phyloP scores from a whole-genome alignment of 2,797 vertebrate species.

The Phaenicophaeus curvirostris region DNA sequence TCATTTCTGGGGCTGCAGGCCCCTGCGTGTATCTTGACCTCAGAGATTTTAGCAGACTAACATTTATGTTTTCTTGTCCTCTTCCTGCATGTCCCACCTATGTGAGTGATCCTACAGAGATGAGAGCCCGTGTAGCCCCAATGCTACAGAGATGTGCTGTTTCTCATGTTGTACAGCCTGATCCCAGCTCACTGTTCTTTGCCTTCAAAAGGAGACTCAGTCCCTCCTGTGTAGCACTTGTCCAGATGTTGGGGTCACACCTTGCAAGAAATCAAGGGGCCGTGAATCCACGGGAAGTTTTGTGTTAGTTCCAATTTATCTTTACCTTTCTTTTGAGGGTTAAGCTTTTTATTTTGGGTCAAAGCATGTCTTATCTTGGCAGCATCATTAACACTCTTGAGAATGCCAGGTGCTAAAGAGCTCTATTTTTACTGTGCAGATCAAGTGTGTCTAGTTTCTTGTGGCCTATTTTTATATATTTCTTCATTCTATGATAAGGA shows the following conservation, averaged over 20 bases:
- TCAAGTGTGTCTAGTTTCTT: constrained; percentile 53
- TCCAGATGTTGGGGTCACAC: not conserved
- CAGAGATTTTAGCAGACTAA: not conserved
- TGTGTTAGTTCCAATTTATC: not conserved
- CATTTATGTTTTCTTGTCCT: not conserved
- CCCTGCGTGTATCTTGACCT: not conserved
- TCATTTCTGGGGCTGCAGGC: not conserved
- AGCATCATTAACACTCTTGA: constrained; percentile 61
- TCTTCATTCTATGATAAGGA: constrained; percentile 38
- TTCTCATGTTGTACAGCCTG: not conserved
- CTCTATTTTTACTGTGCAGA: constrained; percentile 60
- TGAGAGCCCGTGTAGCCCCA: not conserved
- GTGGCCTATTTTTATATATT: constrained; percentile 65
- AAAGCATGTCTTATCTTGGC: constrained; percentile 34
- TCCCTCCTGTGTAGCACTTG: not conserved
- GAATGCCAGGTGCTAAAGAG: constrained; percentile 66
- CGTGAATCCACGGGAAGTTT: not conserved
- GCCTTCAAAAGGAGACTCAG: not conserved
- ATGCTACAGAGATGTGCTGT: accelerated
- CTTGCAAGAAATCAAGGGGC: not conserved
- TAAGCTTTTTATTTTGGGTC: constrained; percentile 58
- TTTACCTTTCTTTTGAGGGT: not conserved
- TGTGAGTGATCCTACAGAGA: not conserved
- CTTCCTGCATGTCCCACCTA: not conserved
- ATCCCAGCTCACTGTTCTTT: not conserved